Conservation (phyloP, 2,113 vertebrate species). For the Dendropsophus ebraccatus region DNA sequence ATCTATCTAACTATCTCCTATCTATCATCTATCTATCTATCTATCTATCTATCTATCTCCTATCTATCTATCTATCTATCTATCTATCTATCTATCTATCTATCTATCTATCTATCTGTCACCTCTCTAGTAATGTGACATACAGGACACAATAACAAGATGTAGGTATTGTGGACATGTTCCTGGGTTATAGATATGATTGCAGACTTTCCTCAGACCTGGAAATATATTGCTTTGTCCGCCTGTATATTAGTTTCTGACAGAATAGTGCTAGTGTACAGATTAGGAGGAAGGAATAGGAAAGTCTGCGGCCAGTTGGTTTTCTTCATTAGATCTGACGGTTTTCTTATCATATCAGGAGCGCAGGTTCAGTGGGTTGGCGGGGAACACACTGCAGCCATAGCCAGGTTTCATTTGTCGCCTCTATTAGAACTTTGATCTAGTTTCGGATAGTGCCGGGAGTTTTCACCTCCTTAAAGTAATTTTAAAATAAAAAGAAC, state of each 20-base stretch:
- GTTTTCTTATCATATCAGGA: constrained; percentile 4
- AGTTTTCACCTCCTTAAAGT: background rate
- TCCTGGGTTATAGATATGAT: background rate
- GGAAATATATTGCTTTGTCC: constrained; percentile 20
- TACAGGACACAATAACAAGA: background rate
- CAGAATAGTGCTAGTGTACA: background rate
- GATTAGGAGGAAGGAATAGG: constrained; percentile 2
- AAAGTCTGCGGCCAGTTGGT: background rate
- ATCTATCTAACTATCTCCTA: background rate
- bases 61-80: background rate
- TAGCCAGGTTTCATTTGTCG: background rate
- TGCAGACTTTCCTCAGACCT: background rate
- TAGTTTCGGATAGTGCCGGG: background rate
- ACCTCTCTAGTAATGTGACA: background rate
- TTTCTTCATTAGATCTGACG: constrained; percentile 37
- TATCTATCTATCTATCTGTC: background rate
- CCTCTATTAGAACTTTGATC: background rate
- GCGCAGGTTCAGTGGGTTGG: background rate
- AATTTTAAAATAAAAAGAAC: background rate
- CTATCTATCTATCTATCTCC: background rate
- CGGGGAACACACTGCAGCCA: background rate
- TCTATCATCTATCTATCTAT: background rate
- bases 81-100: background rate
- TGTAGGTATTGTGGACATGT: background rate
- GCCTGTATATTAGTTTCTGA: background rate